Conservation (phyloP, 2,888 invertebrate genomes). For the Watsonalla cultraria region DNA sequence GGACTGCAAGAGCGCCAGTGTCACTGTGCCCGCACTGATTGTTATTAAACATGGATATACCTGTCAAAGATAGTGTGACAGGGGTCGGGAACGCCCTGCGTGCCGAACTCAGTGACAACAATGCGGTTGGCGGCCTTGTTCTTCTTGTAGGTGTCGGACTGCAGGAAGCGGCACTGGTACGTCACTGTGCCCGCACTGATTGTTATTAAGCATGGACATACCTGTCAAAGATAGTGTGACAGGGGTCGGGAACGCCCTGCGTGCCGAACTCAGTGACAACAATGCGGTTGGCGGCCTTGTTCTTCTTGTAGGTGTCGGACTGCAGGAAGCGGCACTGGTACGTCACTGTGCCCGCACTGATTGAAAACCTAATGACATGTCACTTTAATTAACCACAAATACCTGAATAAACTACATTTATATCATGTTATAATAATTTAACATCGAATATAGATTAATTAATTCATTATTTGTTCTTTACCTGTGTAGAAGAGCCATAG, state of each 20-base stretch:
- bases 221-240: conserved; percentile 84
- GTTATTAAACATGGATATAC: conserved; percentile 25
- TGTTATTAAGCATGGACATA: conserved; percentile 16
- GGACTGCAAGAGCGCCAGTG: not conserved
- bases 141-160: conserved; percentile 83
- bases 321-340: conserved; percentile 89
- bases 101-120: conserved; percentile 92
- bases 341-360: conserved; percentile 84
- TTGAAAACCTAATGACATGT: conserved; percentile 81
- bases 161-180: conserved; percentile 88
- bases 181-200: conserved; percentile 26
- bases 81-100: conserved; percentile 87
- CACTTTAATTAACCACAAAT: too few relatives aligned
- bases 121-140: conserved; percentile 89
- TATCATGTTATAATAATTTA: too few relatives aligned
- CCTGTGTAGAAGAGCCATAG: conserved; percentile 89
- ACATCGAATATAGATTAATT: not conserved
- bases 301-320: conserved; percentile 84
- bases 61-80: conserved; percentile 85
- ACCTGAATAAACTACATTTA: too few relatives aligned
- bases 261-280: conserved; percentile 93
- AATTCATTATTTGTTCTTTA: conserved; percentile 13
- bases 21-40: too few relatives aligned
- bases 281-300: conserved; percentile 87
- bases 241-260: conserved; percentile 87